Percentiles rank a stretch among this genome's conserved stretches.
Evolutionary conservation across 2,797 vertebrate species (phyloP).

Genomic region (Rhinogobio ventralis): DNA sequence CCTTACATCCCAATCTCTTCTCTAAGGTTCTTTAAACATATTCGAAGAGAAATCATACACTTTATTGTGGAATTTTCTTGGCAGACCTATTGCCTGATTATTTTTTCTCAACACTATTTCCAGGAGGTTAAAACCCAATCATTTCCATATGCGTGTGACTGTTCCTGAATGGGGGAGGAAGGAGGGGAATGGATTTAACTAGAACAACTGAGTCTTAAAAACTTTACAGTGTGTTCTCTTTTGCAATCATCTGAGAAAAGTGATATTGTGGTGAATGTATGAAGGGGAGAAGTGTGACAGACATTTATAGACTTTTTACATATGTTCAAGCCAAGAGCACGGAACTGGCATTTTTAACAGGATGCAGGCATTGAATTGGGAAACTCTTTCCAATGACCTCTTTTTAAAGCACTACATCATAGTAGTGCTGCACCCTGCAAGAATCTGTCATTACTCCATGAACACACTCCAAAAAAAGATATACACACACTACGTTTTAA

Average conservation of each 20-base stretch:
- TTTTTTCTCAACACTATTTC: slow-evolving; percentile 67
- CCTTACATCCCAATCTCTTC: slow-evolving; percentile 10
- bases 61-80: slow-evolving; percentile 64
- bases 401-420: slow-evolving; percentile 63
- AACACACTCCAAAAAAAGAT: slow-evolving; percentile 72
- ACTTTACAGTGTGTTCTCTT: slow-evolving; percentile 51
- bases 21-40: slow-evolving; percentile 38
- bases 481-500: slow-evolving; percentile 72
- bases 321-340: background rate
- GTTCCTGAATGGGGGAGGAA: slow-evolving; percentile 39
- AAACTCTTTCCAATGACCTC: slow-evolving; percentile 19
- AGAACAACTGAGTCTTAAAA: slow-evolving; percentile 56
- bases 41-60: slow-evolving; percentile 47
- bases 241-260: slow-evolving; percentile 24
- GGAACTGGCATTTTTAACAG: slow-evolving; percentile 48
- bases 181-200: slow-evolving; percentile 1
- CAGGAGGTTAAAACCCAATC: slow-evolving; percentile 66
- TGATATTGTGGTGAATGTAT: slow-evolving; percentile 36
- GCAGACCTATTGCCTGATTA: slow-evolving; percentile 52
- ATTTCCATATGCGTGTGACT: slow-evolving; percentile 70
- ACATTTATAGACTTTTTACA: slow-evolving; percentile 57
- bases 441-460: slow-evolving; percentile 71
- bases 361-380: slow-evolving; percentile 26
- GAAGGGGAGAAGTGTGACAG: slow-evolving; percentile 18
- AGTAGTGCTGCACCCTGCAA: slow-evolving; percentile 62